Base-by-base conservation (phyloP, 2,113 vertebrate genomes). In the Tragelaphus strepsiceros region DNA sequence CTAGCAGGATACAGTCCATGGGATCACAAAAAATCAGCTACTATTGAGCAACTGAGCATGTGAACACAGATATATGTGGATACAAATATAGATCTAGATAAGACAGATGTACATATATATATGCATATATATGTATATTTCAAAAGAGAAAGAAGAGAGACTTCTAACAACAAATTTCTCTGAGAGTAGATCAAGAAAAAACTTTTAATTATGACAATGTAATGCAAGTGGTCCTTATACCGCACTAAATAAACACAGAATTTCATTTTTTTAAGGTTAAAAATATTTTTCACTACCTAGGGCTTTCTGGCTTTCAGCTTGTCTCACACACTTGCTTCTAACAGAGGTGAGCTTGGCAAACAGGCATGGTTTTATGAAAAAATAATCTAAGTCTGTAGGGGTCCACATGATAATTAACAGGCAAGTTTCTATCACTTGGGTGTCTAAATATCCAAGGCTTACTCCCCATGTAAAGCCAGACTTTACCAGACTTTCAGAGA, bases 221-320 rank as follows among this genome's bases (percentile, higher is more conserved):
- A 96, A 91, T 43, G 7, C 19, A 92, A 95, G 17, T 15, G 14
- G 15, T 54, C 58, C 35, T 81, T 81, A 3, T 59, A 80, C 80
- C 7, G 16, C 7, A 67, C 13, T 62, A 93, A 90, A 88, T 86
- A 62, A 88, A 94, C 30, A 71, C n/a, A 7, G 46, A 94, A 80
- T 87, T 96, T 93, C 30, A 58, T 71, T 88, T 96, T 90, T 74
- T 59, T 64, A 88, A 92, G n/a, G 24, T 83, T 61, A 82, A 74
- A 95, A 94, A 56, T 49, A 61, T 32, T 62, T 64, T 92, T 62
- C 7, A 88, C 91, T 71, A 43, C 14, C 43, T 32, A 56, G n/a
- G 30, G 9, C 7, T 43, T 94, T 58, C 26, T 84, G 62, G 58
- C 3, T 90, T 90, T 92, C 15, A 78, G 43, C 21, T 30, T 90